phyloP scores from a whole-genome alignment of 2,113 vertebrate genomes.

The Lepisosteus osseus region DNA sequence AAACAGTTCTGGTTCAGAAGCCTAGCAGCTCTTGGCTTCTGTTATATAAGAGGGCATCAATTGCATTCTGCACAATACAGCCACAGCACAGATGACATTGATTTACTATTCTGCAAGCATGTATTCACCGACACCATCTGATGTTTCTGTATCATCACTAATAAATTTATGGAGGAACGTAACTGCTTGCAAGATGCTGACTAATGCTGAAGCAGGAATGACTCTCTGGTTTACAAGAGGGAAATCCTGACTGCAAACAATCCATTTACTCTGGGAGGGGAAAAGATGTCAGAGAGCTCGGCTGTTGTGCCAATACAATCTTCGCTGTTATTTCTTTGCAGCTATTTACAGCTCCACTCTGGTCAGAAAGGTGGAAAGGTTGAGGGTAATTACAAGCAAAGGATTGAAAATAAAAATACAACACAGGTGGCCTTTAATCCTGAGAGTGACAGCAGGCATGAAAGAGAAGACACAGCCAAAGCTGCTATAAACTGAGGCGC shows the following conservation, averaged over 20 bases:
- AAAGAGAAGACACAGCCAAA: slow-evolving; percentile 29
- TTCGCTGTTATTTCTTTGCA: slow-evolving; percentile 11
- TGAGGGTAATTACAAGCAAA: slow-evolving; percentile 12
- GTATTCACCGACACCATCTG: slow-evolving; percentile 15
- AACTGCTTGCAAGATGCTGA: slow-evolving; percentile 26
- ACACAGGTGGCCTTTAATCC: not conserved
- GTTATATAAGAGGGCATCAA: slow-evolving; percentile 19
- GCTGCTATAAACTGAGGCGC: too few relatives aligned
- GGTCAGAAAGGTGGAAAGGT: slow-evolving; percentile 15
- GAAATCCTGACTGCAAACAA: slow-evolving; percentile 34
- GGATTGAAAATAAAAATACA: slow-evolving; percentile 20
- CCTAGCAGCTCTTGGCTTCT: not conserved
- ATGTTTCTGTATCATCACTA: slow-evolving; percentile 29
- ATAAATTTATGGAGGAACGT: slow-evolving; percentile 31
- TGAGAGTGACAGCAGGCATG: slow-evolving; percentile 4
- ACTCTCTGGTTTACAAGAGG: slow-evolving; percentile 21
- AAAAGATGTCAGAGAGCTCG: not conserved
- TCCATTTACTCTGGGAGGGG: slow-evolving; percentile 25
- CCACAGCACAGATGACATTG: not conserved
- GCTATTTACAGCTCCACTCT: slow-evolving; percentile 15
- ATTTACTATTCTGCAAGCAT: slow-evolving; percentile 24
- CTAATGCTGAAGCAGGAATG: slow-evolving; percentile 7
- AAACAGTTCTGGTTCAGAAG: not conserved
- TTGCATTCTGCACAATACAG: slow-evolving; percentile 23
- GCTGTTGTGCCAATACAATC: slow-evolving; percentile 10